A percentile compares a stretch with the other conserved stretches of the same genome.
phyloP scores from a whole-genome alignment of 2,797 vertebrate genomes.

The Molossus molossus region DNA sequence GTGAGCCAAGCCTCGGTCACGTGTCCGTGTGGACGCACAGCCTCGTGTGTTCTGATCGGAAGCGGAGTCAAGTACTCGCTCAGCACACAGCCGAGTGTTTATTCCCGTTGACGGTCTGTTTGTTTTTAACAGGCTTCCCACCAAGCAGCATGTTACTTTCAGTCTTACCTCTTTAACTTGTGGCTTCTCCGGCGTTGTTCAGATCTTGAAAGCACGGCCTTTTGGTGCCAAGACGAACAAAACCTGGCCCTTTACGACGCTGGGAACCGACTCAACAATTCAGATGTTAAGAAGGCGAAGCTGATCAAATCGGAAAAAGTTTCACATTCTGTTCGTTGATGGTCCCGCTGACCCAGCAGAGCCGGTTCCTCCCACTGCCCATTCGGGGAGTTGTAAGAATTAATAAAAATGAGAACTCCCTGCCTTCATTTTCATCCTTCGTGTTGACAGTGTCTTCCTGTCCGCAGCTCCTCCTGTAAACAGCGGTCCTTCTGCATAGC shows the following conservation, averaged over 20 bases:
- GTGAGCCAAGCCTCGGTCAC: rapidly evolving
- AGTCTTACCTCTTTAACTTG: not conserved
- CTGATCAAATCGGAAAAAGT: not conserved
- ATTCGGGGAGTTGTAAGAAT: not conserved
- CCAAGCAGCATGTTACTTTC: rapidly evolving
- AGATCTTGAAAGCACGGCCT: not conserved
- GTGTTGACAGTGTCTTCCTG: not conserved
- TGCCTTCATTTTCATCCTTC: not conserved
- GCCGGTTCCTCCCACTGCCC: not conserved
- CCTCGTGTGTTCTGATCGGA: rapidly evolving
- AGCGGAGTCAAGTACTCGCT: too few relatives aligned
- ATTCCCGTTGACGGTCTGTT: rapidly evolving
- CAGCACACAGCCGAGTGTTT: rapidly evolving
- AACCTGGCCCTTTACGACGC: constrained; percentile 51
- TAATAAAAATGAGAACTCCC: not conserved
- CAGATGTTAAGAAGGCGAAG: not conserved
- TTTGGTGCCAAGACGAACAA: constrained; percentile 78
- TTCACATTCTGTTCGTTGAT: not conserved
- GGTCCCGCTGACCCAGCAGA: not conserved
- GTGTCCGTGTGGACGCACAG: rapidly evolving
- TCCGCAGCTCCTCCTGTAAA: not conserved
- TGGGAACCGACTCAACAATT: constrained; percentile 67
- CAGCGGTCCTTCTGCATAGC: not conserved
- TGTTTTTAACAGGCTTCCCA: not conserved
- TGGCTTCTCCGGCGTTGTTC: not conserved